A percentile compares a stretch with the other conserved stretches of the same genome.
These are phyloP conservation scores for Drosophila ezoana DNA, from an alignment of 2,888 invertebrate species.

Conservation along the genomic window DNA sequence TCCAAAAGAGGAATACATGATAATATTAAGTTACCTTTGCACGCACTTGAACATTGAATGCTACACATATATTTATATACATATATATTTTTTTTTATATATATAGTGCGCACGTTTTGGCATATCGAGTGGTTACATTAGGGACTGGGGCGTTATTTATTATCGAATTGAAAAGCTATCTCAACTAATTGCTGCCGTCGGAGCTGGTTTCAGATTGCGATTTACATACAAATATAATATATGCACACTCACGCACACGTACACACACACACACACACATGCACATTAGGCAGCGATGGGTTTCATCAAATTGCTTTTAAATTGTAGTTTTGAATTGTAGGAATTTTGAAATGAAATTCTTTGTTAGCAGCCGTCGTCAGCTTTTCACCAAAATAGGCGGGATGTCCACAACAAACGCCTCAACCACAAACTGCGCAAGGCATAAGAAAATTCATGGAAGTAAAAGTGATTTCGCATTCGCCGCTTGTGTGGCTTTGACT, in stretches of 20 bases:
- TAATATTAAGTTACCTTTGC: not conserved
- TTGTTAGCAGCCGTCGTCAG: constrained; percentile 31
- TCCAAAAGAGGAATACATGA: not conserved
- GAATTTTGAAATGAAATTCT: constrained; percentile 68
- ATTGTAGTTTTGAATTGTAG: constrained; percentile 42
- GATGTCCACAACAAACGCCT: constrained; percentile 35
- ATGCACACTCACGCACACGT: too few species aligned
- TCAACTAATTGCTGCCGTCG: constrained; percentile 3
- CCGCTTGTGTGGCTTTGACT: constrained; percentile 9
- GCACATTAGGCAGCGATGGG: not conserved
- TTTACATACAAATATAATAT: too few species aligned
- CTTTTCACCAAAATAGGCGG: constrained; percentile 21
- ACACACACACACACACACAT: not conserved
- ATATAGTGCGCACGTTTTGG: too few species aligned
- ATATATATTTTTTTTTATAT: not conserved
- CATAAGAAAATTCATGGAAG: constrained; percentile 16
- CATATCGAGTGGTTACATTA: too few species aligned
- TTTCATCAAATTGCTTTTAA: not conserved
- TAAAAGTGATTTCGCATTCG: constrained; percentile 19
- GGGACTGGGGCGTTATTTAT: constrained; percentile 20
- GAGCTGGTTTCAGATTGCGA: too few species aligned
- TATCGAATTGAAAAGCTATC: constrained; percentile 34
- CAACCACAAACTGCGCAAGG: constrained; percentile 32
- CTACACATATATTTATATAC: not conserved
- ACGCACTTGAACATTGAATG: not conserved